Evolutionary conservation across 2,797 vertebrate species (phyloP).

Genomic region (Arrhamphus sclerolepis): DNA sequence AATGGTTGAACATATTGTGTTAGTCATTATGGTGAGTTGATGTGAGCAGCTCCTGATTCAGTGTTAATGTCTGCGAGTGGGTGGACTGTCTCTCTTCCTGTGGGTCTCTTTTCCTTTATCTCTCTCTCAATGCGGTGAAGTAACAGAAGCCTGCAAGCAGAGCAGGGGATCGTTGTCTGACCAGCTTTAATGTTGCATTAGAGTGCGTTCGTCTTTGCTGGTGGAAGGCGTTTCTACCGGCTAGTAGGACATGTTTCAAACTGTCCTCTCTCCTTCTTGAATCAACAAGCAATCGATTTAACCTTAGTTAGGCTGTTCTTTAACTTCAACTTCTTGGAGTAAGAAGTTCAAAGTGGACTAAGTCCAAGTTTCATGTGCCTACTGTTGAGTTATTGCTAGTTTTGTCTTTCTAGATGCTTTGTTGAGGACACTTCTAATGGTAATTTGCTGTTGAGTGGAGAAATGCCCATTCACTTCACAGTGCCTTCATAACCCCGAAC

Average conservation of each 20-base stretch:
- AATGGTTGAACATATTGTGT: too few species aligned
- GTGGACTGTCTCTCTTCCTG: background rate
- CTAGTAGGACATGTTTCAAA: background rate
- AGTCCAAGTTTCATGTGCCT: too few species aligned
- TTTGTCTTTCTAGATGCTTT: too few species aligned
- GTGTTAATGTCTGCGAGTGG: background rate
- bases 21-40: too few species aligned
- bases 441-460: too few species aligned
- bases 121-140: constrained; percentile 20
- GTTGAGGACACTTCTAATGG: too few species aligned
- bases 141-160: constrained; percentile 54
- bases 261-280: constrained; percentile 1
- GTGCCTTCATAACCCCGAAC: too few species aligned
- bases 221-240: background rate
- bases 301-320: background rate
- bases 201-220: constrained; percentile 3
- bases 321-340: background rate
- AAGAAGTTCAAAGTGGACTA: too few species aligned
- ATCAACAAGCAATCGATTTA: background rate
- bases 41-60: too few species aligned
- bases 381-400: too few species aligned
- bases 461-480: too few species aligned
- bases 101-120: constrained; percentile 24
- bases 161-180: constrained; percentile 42
- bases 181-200: constrained; percentile 50